Evolutionary conservation across 2,113 vertebrate genomes (phyloP), one percentile per base, ranked within the genome.

Genomic region (Eolophus roseicapilla): DNA sequence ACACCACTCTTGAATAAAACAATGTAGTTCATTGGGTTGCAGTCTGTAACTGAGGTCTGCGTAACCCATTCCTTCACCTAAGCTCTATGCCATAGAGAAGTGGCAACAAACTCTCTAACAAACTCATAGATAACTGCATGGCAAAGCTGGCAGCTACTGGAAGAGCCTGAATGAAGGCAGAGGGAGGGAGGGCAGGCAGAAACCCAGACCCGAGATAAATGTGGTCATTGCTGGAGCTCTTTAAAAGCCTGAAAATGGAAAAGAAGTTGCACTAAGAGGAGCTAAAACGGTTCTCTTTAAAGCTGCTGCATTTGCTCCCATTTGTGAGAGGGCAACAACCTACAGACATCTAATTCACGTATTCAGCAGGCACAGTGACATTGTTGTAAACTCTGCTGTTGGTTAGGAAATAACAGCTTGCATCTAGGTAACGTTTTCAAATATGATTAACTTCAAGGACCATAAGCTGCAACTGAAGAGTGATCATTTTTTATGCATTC

Each of bases 321-420:
- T 63, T 46, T 86, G 55, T 41, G 90, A 50, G 47, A 55, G 41
- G 39, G 13, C 68, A 35, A 49, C 28, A 15, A 39, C 27, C n/a
- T 44, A 7, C 0, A 2, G 31, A 29, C 29, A 14, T 50, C 63
- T 28, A 65, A n/a, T 49, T 86, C 50, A 13, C 4, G 0, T 6
- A 24, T 14, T 24, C 62, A 75, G 33, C 29, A 47, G 11, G n/a
- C n/a, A 41, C 29, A 37, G 49, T 12, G 35, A 55, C 68, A 33
- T 13, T 47, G 50, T 44, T 13, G 10, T 19, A 63, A 75, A n/a
- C 47, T 63, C 53, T 75, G 53, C 82, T 78, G 68, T 19, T 90
- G 53, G 82, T 57, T 63, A 35, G 21, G 16, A 92, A 90, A 90
- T 23, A 88, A 55, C 29, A 93, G 59, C 59, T 88, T 69, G 20